Base-by-base conservation (phyloP, 2,797 vertebrate genomes). In the Chelon labrosus region DNA sequence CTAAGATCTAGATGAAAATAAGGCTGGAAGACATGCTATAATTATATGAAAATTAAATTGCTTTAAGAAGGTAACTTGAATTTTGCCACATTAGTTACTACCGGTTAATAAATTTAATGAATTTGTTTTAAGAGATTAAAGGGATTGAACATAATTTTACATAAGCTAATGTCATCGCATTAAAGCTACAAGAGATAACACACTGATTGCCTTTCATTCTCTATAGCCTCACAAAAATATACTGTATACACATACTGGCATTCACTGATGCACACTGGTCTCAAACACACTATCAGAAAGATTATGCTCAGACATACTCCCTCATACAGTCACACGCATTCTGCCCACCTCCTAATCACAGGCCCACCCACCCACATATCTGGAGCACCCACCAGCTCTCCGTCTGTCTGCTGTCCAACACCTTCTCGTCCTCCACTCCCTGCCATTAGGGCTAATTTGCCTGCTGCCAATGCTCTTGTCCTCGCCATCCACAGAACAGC, bases 371-470 rank as follows among this genome's bases (percentile, higher is more conserved):
- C 79, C 70, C 68, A 79, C 80, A 70, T 64, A 66, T 59, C 70
- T 56, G 58, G 64, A 74, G 65, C 81, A 59, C 71, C 81, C 82
- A 77, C 77, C 79, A 70, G 69, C 71, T 70, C 42, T 70, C 31
- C 50, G 65, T 65, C 46, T 50, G 83, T 79, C 77, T 77, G 58
- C 79, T 49, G 84, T 75, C 80, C 73, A 69, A 65, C 82, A 68
- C 73, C 85, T 84, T 82, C 76, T 76, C 71, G 10, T 84, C 64
- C 87, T 81, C 69, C 75, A 49, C 82, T 85, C 66, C 51, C 84
- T 64, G 56, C 91, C 84, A 92, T 93, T 93, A 92, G 37, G 68
- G 68, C 87, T 93, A 93, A 93, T 93, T 93, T 92, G 75, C 90
- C 86, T 88, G 84, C 85, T 90, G 84, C 75, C 86, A 54, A 73